phyloP scores from a whole-genome alignment of 2,113 vertebrate species.

The Megaceryle maxima region DNA sequence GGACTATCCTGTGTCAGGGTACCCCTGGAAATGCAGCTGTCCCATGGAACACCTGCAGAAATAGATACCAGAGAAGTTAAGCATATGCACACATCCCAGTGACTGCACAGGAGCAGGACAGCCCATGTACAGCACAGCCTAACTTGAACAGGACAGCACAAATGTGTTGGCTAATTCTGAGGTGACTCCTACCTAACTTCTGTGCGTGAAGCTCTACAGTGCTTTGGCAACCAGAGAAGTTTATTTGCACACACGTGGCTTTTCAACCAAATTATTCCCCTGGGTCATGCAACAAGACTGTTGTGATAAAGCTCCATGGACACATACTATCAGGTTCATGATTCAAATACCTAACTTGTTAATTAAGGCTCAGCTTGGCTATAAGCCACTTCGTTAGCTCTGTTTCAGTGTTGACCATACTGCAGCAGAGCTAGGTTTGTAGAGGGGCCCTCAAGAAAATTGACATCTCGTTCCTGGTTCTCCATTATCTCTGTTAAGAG shows the following conservation, averaged over 20 bases:
- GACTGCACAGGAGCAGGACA: not conserved
- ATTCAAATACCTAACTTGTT: not conserved
- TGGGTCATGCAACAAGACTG: not conserved
- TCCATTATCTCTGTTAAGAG: not conserved
- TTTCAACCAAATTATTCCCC: not conserved
- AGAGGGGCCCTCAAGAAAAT: not conserved
- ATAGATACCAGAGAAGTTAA: not conserved
- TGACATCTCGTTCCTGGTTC: not conserved
- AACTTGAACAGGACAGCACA: not conserved
- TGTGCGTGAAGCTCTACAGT: not conserved
- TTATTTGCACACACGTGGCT: not conserved
- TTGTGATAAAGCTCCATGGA: not conserved
- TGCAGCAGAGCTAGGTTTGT: not conserved
- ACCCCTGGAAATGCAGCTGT: not conserved
- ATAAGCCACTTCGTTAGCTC: not conserved
- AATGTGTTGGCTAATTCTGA: not conserved
- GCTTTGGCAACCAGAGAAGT: not conserved
- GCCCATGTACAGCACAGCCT: accelerated
- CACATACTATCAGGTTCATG: not conserved
- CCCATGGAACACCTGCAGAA: not conserved
- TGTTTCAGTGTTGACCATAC: not conserved
- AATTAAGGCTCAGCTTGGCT: not conserved
- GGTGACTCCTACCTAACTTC: not conserved
- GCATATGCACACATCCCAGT: accelerated
- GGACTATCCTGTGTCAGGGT: not conserved